Conservation (phyloP, 1,140 invertebrate genomes). For the Drosophila malerkotliana region DNA sequence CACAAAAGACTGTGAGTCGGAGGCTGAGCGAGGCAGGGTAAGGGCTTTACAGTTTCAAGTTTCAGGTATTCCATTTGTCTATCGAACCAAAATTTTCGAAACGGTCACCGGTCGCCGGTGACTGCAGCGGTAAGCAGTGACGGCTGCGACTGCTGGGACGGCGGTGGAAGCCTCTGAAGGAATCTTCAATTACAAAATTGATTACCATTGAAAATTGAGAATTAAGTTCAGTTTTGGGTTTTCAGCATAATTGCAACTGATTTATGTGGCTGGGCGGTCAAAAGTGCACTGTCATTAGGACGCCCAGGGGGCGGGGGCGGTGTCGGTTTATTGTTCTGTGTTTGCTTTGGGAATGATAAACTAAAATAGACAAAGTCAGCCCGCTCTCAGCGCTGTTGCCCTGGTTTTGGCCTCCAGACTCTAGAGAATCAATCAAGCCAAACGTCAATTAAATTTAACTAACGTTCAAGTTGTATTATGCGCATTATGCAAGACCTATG, state of each 20-base stretch:
- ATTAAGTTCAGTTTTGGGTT: slow-evolving; percentile 80
- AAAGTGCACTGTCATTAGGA: slow-evolving; percentile 77
- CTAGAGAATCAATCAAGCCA: slow-evolving; percentile 75
- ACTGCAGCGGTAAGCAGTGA: not conserved
- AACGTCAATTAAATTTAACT: slow-evolving; percentile 78
- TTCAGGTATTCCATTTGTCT: slow-evolving; percentile 32
- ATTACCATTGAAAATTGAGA: slow-evolving; percentile 79
- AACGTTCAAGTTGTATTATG: slow-evolving; percentile 69
- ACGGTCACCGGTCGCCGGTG: slow-evolving; percentile 24
- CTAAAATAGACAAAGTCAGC: slow-evolving; percentile 60
- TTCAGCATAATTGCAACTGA: slow-evolving; percentile 80
- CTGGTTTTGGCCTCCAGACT: slow-evolving; percentile 48
- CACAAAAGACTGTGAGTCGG: slow-evolving; percentile 4
- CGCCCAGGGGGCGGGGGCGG: not conserved
- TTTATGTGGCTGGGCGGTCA: slow-evolving; percentile 27
- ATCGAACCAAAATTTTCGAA: slow-evolving; percentile 41
- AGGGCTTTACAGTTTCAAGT: slow-evolving; percentile 12
- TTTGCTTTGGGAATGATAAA: slow-evolving; percentile 68
- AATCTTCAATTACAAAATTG: slow-evolving; percentile 78
- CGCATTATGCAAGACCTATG: not conserved
- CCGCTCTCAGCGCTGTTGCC: slow-evolving; percentile 8
- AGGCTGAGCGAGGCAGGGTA: not conserved
- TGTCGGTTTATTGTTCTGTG: slow-evolving; percentile 30
- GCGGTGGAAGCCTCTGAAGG: slow-evolving; percentile 47
- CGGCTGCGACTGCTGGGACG: not conserved